Base-by-base conservation (phyloP, 2,113 vertebrate genomes). In the Podarcis cretensis region DNA sequence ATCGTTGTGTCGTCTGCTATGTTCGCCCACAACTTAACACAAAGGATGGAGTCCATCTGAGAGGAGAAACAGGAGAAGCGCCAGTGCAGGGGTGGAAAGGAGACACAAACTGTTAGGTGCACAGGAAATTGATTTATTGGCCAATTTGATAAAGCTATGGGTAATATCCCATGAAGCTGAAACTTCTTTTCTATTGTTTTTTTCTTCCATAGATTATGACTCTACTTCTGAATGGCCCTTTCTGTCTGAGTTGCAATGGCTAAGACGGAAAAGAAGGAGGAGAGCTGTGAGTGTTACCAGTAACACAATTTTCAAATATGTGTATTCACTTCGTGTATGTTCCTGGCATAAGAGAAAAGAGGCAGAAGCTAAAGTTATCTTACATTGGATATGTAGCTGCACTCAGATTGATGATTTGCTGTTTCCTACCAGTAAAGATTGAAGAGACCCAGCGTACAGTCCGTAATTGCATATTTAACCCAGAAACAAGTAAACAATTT, bases 211-310 rank as follows among this genome's bases (percentile, higher is more conserved):
- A 99, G 98, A 93, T 81, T 88, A 95, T 87, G 97, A 96, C 93
- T 95, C 97, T 84, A 94, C 95, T 89, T 97, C 96, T 5, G 96
- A 97, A 90, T 97, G 98, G 95, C 97, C 98, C 88, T 94, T 97
- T 80, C 90, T 97, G 2, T 93, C 96, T 90, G 98, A 98, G 91
- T 96, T 98, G 80, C 97, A 97, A 91, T 99, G 98, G 98, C 95
- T 99, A 92, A 97, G 93, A 90, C 98, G 96, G 91, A 98, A 74
- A 95, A 98, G 97, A 91, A 95, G 97, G 97, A 99, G 98, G 97
- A 98, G 99, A 96, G 98, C 98, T 65, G 98, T 98, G 93, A 98
- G 97, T 97, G 95, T 57, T 37, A 54, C 81, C 85, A 85, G 20
- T 76, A 59, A 54, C 27, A 83, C 40, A 83, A 83, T 83, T 93